Base-by-base conservation (phyloP, 2,888 invertebrate genomes). In the Cerastis rubricosa region DNA sequence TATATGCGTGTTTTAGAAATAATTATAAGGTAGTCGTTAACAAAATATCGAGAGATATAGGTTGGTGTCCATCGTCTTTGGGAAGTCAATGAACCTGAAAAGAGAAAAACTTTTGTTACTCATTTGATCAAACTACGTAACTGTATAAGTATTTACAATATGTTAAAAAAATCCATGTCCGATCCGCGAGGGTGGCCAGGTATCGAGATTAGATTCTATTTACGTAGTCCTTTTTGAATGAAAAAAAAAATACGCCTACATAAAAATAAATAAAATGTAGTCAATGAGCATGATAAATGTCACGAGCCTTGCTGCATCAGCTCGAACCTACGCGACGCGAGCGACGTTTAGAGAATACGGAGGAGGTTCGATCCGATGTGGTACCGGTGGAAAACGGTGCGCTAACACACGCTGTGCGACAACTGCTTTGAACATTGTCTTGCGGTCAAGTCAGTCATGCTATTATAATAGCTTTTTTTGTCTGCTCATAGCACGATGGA, bases 1-100 rank as follows among this genome's bases (percentile, higher is more conserved):
- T 90, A 88, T 91, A 93, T 94, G 94, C 93, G 94, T 95, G 94
- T 93, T 92, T 92, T 90, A 90, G 87, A 91, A 93, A 91, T 92
- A 90, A 90, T 87, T 85, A 89, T 85, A 86, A 87, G 75, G 87
- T 90, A 87, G 89, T 93, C 90, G 92, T 94, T 91, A 92, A 90
- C 86, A 90, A 90, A 89, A 89, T 89, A 89, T 94, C 90, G 87
- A 89, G 88, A 79, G 90, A 90, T 89, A 84, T 84, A 78, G 65
- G 47, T 87, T 80, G 87, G 82, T 90, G 92, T 91, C 88, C 90
- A 86, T 88, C 88, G 88, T 85, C 81, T 87, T 83, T 78, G 76
- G 76, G 76, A 85, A 93, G 85, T 95, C 92, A 95, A 85, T 95
- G 93, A 79, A 94, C 94, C 94, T 93, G 92, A 3, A 85, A 83